A percentile compares a stretch with the other conserved stretches of the same genome.
phyloP scores from a whole-genome alignment of 1,140 invertebrate genomes.

The Harlomillsia oculata region DNA sequence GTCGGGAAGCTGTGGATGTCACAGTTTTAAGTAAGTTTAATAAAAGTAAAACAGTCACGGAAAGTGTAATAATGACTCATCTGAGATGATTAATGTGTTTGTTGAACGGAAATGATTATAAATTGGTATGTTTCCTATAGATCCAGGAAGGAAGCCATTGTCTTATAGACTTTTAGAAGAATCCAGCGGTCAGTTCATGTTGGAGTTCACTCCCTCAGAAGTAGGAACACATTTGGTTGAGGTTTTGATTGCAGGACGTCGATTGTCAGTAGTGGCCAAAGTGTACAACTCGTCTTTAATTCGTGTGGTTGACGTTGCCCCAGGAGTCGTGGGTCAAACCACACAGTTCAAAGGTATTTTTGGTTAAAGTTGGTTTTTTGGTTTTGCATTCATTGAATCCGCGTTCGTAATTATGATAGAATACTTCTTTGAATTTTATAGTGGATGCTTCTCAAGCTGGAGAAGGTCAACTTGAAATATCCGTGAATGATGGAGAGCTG shows the following conservation, averaged over 20 bases:
- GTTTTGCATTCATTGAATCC: no score
- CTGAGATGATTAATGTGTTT: not conserved
- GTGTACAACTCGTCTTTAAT: conserved; percentile 86
- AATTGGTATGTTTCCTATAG: conserved; percentile 37
- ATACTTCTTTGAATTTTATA: conserved; percentile 39
- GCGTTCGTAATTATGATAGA: not conserved
- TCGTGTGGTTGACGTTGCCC: conserved; percentile 75
- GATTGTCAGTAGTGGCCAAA: conserved; percentile 77
- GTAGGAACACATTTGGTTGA: conserved; percentile 85
- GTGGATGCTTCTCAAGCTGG: conserved; percentile 92
- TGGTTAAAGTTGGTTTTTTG: no score
- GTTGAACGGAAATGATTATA: no score
- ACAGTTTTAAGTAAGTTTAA: conserved; percentile 43
- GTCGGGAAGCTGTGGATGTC: conserved; percentile 51
- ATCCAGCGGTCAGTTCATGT: conserved; percentile 65
- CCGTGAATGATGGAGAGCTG: conserved; percentile 94
- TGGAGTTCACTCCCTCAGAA: conserved; percentile 83
- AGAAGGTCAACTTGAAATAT: conserved; percentile 94
- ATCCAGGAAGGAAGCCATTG: conserved; percentile 59
- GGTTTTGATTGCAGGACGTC: conserved; percentile 72
- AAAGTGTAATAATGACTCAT: not conserved
- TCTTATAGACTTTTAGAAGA: conserved; percentile 60
- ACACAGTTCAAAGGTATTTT: conserved; percentile 78
- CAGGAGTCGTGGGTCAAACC: conserved; percentile 78
- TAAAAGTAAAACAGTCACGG: not conserved